Base-by-base conservation (phyloP, 2,888 invertebrate genomes). In the Plagiodera versicolora region DNA sequence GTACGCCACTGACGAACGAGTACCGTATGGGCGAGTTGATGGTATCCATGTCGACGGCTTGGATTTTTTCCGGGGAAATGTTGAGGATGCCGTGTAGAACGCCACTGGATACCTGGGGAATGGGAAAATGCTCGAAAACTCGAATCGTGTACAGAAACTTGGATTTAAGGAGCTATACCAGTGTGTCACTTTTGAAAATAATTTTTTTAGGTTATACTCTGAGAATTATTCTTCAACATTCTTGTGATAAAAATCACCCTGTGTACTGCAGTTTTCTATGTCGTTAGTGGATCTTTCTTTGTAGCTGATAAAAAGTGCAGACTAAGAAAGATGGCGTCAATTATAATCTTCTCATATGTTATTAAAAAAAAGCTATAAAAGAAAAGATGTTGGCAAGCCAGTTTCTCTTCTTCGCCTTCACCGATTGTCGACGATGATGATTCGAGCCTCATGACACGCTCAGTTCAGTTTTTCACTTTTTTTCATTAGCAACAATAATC, bases 21-120 rank as follows among this genome's bases (percentile, higher is more conserved):
- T 94, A 95, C 55, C 85, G 85, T 63, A 95, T 93, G 0, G 90
- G 88, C 0, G 92, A 87, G 74, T 92, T 91, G 47, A 95, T 85
- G 0, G 94, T 92, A 75, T 95, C 95, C 87, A 92, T 89, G 79
- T 95, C 95, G 0, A 92, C 88, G 0, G 95, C 95, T 80, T 93
- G 92, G 63, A 95, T 93, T 76, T 92, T 90, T 76, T 94, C 94
- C 0, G 95, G 95, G 30, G 88, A 86, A 17, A 95, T 88, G 60
- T 90, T 89, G 18, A 95, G 84, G 19, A 93, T 88, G 1, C 94
- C 95, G 50, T 93, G 89, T 67, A 94, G 81, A 0, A 91, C 88
- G 1, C 94, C 93, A 69, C 91, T 90, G 61, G 89, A 89, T 18
- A 92, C 90, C 89, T 91, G 65, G 1, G 16, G 16, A 8, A 19